These are phyloP conservation scores for Petrophora chlorosata DNA, from an alignment of 2,888 invertebrate genomes.

Conservation along the genomic window DNA sequence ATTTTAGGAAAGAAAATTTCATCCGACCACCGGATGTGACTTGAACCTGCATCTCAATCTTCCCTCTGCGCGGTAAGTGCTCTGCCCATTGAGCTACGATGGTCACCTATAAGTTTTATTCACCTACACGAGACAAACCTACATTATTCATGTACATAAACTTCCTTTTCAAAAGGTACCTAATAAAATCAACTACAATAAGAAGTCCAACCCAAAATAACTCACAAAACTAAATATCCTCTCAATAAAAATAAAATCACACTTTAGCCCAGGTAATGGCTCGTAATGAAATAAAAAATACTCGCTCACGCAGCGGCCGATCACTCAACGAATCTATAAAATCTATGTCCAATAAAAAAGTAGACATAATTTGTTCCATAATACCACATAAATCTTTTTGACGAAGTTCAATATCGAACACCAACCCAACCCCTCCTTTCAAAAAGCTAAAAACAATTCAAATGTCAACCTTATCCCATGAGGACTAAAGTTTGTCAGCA, in stretches of 20 bases:
- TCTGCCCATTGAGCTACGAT: too few species aligned
- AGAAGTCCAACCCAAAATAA: constrained; percentile 9
- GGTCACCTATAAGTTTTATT: too few species aligned
- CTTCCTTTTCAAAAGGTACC: neutral
- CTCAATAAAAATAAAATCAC: constrained; percentile 36
- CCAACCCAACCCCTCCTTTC: constrained; percentile 4
- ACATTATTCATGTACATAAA: too few species aligned
- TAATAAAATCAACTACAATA: neutral
- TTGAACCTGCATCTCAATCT: too few species aligned
- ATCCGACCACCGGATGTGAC: too few species aligned
- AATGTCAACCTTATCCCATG: constrained; percentile 21
- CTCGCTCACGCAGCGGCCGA: constrained; percentile 27
- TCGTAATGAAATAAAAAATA: constrained; percentile 34
- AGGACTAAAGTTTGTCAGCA: neutral
- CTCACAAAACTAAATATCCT: constrained; percentile 25
- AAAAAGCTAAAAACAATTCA: neutral
- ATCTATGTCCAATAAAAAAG: constrained; percentile 41
- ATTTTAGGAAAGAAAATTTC: too few species aligned
- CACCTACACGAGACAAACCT: too few species aligned
- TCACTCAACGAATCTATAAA: constrained; percentile 41
- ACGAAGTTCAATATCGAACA: constrained; percentile 43
- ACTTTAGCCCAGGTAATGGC: constrained; percentile 33
- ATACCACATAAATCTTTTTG: constrained; percentile 58
- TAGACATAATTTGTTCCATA: constrained; percentile 54
- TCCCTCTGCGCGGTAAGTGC: too few species aligned